Evolutionary conservation across 2,888 invertebrate species (phyloP).

Genomic region (Andricus quercusramuli): DNA sequence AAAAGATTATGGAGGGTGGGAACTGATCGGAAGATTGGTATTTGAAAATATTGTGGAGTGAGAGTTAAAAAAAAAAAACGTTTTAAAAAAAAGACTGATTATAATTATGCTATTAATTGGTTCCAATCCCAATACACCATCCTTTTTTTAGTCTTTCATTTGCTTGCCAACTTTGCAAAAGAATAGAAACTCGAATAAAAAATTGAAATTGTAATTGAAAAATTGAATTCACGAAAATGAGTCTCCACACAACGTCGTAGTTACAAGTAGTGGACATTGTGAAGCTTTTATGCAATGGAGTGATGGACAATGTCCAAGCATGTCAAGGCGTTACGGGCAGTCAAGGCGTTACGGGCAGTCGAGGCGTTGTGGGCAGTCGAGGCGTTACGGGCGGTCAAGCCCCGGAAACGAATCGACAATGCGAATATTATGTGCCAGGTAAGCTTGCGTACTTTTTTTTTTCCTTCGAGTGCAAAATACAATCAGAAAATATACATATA

Average conservation of each 20-base stretch:
- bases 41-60: not conserved
- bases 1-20: not conserved
- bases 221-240: not conserved
- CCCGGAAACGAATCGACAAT: conserved; percentile 73
- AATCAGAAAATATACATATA: not conserved
- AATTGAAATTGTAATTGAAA: no score
- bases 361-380: no score
- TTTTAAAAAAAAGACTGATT: no score
- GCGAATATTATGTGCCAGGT: conserved; percentile 64
- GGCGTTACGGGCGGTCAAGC: conserved; percentile 69
- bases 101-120: no score
- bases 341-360: conserved; percentile 69
- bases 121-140: no score
- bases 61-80: not conserved
- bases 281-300: conserved; percentile 59
- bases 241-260: not conserved
- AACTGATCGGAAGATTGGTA: conserved; percentile 1
- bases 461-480: conserved; percentile 42
- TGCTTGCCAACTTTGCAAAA: no score
- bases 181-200: no score
- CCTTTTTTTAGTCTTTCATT: no score
- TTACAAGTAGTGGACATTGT: conserved; percentile 42
- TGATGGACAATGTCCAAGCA: conserved; percentile 68
- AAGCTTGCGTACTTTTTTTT: conserved; percentile 38
- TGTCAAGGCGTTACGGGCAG: conserved; percentile 66